These are phyloP conservation scores for Coreius guichenoti DNA, from an alignment of 2,797 vertebrate species.

Conservation along the genomic window DNA sequence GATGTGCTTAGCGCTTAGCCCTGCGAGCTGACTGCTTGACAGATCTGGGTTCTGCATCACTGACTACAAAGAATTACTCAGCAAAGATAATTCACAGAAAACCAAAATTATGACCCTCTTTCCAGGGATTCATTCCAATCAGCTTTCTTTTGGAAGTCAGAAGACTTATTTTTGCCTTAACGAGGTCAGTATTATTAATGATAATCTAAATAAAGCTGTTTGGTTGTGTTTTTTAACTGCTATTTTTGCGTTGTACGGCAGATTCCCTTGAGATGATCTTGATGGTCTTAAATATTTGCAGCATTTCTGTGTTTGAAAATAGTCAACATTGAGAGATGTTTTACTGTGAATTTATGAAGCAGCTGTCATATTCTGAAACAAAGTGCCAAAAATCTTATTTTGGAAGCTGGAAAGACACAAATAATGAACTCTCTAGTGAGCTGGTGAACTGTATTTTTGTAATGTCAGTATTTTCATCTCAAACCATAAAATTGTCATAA, in stretches of 20 bases:
- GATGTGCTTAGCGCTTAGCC: conserved; percentile 46
- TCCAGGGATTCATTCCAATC: conserved; percentile 24
- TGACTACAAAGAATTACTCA: conserved; percentile 51
- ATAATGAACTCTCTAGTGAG: not conserved
- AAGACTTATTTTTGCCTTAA: conserved; percentile 3
- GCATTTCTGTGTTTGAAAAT: not conserved
- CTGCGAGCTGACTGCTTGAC: conserved; percentile 47
- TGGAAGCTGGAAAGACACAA: not conserved
- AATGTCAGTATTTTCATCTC: not conserved
- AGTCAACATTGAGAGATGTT: not conserved
- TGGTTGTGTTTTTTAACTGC: not conserved
- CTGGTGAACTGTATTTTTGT: not conserved
- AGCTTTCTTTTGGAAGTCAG: not conserved
- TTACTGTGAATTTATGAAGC: not conserved
- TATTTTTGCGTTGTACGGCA: conserved; percentile 25
- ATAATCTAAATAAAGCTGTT: conserved; percentile 27
- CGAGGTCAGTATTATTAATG: conserved; percentile 10
- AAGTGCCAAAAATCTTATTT: not conserved
- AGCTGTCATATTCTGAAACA: not conserved
- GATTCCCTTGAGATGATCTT: conserved; percentile 5
- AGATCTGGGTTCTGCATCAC: conserved; percentile 52
- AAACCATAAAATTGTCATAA: not conserved
- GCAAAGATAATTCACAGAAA: conserved; percentile 42
- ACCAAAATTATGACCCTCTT: conserved; percentile 14
- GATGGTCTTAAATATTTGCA: not conserved